Conservation (phyloP, 2,113 vertebrate genomes). For the Mionectes macconnelli region DNA sequence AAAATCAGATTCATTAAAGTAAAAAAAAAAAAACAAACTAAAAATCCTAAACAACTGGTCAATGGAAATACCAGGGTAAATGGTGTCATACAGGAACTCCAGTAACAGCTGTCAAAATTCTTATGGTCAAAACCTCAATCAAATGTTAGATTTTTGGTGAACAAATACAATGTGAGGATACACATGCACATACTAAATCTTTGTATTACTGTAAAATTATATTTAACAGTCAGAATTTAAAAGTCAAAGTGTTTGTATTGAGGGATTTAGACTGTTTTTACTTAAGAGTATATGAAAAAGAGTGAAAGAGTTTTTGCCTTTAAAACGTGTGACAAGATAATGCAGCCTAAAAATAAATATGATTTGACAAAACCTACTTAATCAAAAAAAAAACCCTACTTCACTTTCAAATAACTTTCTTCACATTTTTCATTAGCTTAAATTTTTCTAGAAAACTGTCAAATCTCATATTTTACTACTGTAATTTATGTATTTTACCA, state of each 20-base stretch:
- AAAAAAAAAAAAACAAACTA: not conserved
- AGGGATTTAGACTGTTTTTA: not conserved
- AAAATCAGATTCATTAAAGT: not conserved
- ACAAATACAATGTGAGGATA: not conserved
- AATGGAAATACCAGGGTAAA: not conserved
- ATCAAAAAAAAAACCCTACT: fast-evolving
- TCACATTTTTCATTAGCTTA: not conserved
- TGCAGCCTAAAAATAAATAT: not conserved
- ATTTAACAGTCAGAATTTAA: not conserved
- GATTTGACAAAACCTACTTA: not conserved
- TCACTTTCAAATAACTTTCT: not conserved
- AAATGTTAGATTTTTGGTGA: not conserved
- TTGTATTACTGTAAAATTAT: not conserved
- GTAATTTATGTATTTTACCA: not conserved
- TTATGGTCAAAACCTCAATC: not conserved
- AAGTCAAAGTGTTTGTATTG: fast-evolving
- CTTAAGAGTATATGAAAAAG: not conserved
- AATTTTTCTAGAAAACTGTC: not conserved
- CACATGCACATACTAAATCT: fast-evolving
- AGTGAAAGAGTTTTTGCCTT: not conserved
- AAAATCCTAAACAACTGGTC: not conserved
- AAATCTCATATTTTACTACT: not conserved
- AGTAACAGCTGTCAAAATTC: not conserved
- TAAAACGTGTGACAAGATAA: not conserved
- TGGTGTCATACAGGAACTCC: not conserved